Percentiles rank a stretch among this genome's conserved stretches.
phyloP scores from a whole-genome alignment of 2,797 vertebrate genomes.

The Sternotherus odoratus region DNA sequence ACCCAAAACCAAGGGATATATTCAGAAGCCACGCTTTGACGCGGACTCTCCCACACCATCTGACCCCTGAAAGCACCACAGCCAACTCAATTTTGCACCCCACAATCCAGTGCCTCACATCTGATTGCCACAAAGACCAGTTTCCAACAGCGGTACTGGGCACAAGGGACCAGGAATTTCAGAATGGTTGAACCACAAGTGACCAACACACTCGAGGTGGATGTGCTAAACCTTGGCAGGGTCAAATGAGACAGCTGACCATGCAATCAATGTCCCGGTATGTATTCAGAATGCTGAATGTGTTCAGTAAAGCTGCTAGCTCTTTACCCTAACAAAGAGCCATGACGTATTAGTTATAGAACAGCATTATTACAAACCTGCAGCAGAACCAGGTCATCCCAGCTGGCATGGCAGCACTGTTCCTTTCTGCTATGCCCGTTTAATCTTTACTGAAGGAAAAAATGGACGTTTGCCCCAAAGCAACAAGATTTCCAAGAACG shows the following conservation, averaged over 20 bases:
- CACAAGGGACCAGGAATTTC: background rate
- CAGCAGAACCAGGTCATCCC: rapidly evolving
- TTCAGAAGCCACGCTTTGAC: background rate
- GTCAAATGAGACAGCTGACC: rapidly evolving
- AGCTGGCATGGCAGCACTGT: background rate
- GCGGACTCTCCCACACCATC: background rate
- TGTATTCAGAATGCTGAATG: background rate
- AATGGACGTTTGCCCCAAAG: background rate
- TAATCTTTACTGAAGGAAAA: background rate
- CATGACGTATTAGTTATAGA: background rate
- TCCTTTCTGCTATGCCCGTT: background rate
- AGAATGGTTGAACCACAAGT: background rate
- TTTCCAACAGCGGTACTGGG: background rate
- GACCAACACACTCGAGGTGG: background rate
- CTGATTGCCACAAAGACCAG: background rate
- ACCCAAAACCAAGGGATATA: background rate
- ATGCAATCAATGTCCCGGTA: rapidly evolving
- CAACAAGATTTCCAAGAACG: background rate
- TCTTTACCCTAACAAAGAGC: rapidly evolving
- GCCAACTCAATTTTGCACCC: background rate
- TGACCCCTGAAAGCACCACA: background rate
- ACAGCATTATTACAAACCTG: rapidly evolving
- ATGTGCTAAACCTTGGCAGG: rapidly evolving
- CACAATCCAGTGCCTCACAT: background rate
- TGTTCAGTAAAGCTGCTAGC: background rate